These are phyloP conservation scores for Scaeva pyrastri DNA, from an alignment of 2,888 invertebrate species.

Conservation along the genomic window DNA sequence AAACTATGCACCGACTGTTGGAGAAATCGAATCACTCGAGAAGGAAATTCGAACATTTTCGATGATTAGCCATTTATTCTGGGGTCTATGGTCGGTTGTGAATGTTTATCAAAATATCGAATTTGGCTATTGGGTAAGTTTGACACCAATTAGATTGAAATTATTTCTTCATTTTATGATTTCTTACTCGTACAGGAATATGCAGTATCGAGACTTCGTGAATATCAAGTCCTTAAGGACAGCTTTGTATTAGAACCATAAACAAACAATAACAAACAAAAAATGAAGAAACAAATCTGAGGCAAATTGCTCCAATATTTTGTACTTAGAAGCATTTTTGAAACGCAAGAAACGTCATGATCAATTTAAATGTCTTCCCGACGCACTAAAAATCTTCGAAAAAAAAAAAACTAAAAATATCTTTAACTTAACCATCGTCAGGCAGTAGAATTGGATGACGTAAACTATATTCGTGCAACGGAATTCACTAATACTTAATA, in stretches of 20 bases:
- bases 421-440: background rate
- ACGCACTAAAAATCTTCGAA: conserved; percentile 41
- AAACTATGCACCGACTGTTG: conserved; percentile 83
- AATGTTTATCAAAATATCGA: conserved; percentile 95
- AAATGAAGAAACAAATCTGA: background rate
- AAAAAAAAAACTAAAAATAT: background rate
- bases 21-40: conserved; percentile 87
- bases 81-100: conserved; percentile 96
- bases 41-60: conserved; percentile 93
- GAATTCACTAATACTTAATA: conserved; percentile 15
- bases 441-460: background rate
- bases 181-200: conserved; percentile 79
- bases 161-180: background rate
- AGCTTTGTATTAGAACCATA: conserved; percentile 38
- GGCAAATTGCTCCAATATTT: conserved; percentile 14
- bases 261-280: background rate
- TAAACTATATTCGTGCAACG: conserved; percentile 2
- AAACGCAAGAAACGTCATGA: conserved; percentile 27
- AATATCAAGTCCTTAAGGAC: conserved; percentile 80
- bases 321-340: conserved; percentile 54
- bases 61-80: conserved; percentile 95
- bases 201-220: conserved; percentile 80
- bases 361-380: conserved; percentile 28
- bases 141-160: background rate
- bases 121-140: conserved; percentile 96